Evolutionary conservation across 2,113 vertebrate genomes (phyloP).

Genomic region (Carassius carassius): DNA sequence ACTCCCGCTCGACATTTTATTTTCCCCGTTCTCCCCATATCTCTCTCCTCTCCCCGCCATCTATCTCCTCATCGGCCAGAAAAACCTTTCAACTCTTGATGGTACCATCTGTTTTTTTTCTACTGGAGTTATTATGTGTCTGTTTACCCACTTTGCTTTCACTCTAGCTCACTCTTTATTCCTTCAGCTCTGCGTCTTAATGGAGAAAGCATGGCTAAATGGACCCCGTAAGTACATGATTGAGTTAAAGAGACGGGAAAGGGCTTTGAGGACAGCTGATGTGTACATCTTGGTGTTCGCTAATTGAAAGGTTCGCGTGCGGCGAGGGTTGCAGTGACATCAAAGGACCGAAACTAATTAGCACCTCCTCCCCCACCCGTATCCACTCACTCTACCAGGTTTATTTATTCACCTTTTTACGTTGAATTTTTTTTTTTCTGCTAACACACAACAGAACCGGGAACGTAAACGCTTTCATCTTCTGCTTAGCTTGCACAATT

Average conservation of each 20-base stretch:
- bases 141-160: conserved; percentile 55
- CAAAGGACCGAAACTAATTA: conserved; percentile 77
- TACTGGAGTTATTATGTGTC: conserved; percentile 44
- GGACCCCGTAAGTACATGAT: conserved; percentile 65
- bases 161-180: conserved; percentile 16
- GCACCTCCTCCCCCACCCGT: conserved; percentile 52
- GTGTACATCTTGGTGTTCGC: conserved; percentile 67
- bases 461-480: conserved; percentile 53
- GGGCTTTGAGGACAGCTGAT: conserved; percentile 69
- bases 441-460: conserved; percentile 54
- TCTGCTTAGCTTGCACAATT: conserved; percentile 62
- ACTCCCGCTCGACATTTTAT: conserved; percentile 47
- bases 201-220: conserved; percentile 68
- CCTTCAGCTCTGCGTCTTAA: conserved; percentile 63
- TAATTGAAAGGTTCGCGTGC: conserved; percentile 76
- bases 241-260: conserved; percentile 65
- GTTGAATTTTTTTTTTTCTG: conserved; percentile 64
- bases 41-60: conserved; percentile 50
- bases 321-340: conserved; percentile 67
- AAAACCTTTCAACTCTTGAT: conserved; percentile 10
- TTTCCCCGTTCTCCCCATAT: conserved; percentile 6
- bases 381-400: conserved; percentile 54
- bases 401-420: conserved; percentile 70
- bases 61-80: conserved; percentile 20
- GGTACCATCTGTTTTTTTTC: conserved; percentile 21